Percentiles rank a stretch among this genome's conserved stretches.
Evolutionary conservation across 92 coral and sea anemone genomes (phyloP).

Genomic region (Parazoanthus swiftii): DNA sequence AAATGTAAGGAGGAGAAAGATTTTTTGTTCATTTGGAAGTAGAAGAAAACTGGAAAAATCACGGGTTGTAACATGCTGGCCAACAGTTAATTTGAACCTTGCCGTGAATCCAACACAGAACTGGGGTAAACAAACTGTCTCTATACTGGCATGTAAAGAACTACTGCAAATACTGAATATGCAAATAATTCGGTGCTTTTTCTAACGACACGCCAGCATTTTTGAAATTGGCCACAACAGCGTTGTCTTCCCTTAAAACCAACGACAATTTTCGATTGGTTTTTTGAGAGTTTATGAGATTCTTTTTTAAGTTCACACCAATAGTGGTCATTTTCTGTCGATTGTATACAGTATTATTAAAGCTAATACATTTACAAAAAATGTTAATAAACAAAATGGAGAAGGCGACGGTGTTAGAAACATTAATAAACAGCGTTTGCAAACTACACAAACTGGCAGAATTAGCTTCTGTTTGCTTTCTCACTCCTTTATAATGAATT

Average conservation of each 20-base stretch:
- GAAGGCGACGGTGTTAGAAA: slow-evolving; percentile 70
- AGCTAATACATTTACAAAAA: slow-evolving; percentile 64
- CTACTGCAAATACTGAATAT: slow-evolving; percentile 75
- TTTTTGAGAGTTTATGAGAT: not conserved
- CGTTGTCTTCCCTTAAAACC: not conserved
- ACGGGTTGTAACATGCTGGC: not conserved
- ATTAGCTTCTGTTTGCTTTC: slow-evolving; percentile 73
- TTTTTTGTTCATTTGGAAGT: slow-evolving; percentile 20
- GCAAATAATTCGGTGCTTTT: slow-evolving; percentile 52
- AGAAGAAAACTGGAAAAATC: not conserved
- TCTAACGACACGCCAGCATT: slow-evolving; percentile 40
- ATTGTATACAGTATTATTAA: slow-evolving; percentile 46
- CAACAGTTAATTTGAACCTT: not conserved
- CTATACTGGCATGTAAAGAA: slow-evolving; percentile 66
- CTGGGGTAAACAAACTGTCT: slow-evolving; percentile 51
- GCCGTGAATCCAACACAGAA: slow-evolving; percentile 24
- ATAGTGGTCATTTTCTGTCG: slow-evolving; percentile 20
- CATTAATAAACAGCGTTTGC: slow-evolving; percentile 67
- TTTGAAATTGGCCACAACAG: not conserved
- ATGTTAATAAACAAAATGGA: slow-evolving; percentile 65
- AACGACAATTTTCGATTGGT: not conserved
- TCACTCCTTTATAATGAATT: slow-evolving; percentile 65
- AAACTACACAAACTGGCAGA: slow-evolving; percentile 69
- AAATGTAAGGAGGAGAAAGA: slow-evolving; percentile 21
- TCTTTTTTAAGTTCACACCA: not conserved